Conservation (phyloP, 2,797 vertebrate genomes). For the Erethizon dorsatum region DNA sequence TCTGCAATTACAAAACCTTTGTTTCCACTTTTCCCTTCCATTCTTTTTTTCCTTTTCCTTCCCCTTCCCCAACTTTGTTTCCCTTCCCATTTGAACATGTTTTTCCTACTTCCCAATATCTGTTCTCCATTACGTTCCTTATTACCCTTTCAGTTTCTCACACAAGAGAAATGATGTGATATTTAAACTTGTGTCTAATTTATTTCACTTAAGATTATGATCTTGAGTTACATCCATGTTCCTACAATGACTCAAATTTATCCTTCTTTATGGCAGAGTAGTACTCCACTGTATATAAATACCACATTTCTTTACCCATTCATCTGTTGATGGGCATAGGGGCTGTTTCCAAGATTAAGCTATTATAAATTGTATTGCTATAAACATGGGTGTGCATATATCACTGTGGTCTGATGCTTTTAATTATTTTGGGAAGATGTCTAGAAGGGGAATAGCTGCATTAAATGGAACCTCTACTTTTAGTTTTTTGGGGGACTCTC, state of each 20-base stretch:
- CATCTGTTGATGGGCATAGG: neutral
- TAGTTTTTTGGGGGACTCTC: neutral
- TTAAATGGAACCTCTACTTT: neutral
- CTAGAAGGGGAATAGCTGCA: neutral
- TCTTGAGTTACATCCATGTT: neutral
- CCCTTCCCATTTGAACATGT: too few relatives aligned
- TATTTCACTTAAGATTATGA: neutral
- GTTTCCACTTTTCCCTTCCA: too few relatives aligned
- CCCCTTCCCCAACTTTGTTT: too few relatives aligned
- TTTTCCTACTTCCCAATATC: too few relatives aligned
- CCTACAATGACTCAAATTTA: neutral
- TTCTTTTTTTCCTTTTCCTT: too few relatives aligned
- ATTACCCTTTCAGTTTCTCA: too few relatives aligned
- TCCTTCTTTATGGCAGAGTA: neutral
- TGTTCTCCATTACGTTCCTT: too few relatives aligned
- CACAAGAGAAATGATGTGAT: neutral
- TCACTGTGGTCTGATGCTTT: neutral
- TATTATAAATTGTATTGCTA: neutral
- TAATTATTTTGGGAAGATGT: neutral
- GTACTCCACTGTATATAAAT: neutral
- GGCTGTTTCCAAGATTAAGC: neutral
- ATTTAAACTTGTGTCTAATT: neutral
- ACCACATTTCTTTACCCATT: neutral
- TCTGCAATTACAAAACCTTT: too few relatives aligned
- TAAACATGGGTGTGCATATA: neutral